phyloP scores from a whole-genome alignment of 2,797 vertebrate genomes.

The Merluccius polli region DNA sequence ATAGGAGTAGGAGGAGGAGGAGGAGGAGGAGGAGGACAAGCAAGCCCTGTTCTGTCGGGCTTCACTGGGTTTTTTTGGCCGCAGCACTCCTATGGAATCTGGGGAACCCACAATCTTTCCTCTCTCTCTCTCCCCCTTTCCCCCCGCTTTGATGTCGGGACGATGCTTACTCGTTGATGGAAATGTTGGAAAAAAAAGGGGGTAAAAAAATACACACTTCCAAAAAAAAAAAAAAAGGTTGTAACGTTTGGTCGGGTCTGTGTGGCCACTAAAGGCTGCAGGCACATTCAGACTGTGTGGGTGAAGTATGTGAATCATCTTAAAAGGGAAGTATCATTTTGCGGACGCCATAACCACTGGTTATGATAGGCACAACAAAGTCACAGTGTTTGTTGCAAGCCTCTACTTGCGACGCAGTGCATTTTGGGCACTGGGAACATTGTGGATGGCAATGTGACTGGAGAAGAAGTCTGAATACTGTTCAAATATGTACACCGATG shows the following conservation, averaged over 20 bases:
- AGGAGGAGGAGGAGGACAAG: constrained; percentile 67
- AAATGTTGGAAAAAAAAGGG: constrained; percentile 60
- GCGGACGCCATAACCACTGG: constrained; percentile 57
- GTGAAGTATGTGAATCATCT: constrained; percentile 44
- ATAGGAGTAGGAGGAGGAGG: constrained; percentile 51
- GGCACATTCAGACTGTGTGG: constrained; percentile 56
- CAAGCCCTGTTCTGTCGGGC: constrained; percentile 66
- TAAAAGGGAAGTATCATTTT: constrained; percentile 55
- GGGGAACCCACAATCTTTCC: constrained; percentile 68
- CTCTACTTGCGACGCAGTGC: constrained; percentile 48
- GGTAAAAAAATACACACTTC: constrained; percentile 44
- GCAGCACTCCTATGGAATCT: constrained; percentile 63
- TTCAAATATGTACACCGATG: background rate
- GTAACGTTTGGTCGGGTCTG: constrained; percentile 54
- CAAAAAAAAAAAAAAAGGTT: constrained; percentile 45
- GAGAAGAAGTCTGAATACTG: background rate
- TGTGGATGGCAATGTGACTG: constrained; percentile 34
- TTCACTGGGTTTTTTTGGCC: constrained; percentile 69
- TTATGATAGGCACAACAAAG: constrained; percentile 61
- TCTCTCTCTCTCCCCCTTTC: background rate
- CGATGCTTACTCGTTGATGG: constrained; percentile 66
- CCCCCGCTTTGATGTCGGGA: constrained; percentile 48
- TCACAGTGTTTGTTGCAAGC: constrained; percentile 52
- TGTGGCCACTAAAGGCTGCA: constrained; percentile 64
- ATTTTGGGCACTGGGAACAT: constrained; percentile 40